Conservation (phyloP, 2,113 vertebrate species). For the Strix uralensis region DNA sequence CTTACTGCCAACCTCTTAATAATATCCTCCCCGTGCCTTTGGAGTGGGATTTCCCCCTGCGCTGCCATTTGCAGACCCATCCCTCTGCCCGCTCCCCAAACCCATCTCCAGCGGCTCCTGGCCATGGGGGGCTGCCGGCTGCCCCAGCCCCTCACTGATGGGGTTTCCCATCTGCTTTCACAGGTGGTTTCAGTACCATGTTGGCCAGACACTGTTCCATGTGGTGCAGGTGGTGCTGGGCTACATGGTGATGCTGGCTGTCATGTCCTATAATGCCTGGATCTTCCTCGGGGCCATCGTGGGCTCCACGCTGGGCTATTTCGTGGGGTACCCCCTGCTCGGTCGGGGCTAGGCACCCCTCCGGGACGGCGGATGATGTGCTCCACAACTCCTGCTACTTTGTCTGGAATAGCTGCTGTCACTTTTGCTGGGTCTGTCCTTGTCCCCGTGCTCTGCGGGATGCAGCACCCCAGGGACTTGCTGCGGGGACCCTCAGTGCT, state of each 20-base stretch:
- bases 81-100: background rate
- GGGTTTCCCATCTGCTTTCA: background rate
- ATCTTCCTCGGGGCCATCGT: constrained; percentile 87
- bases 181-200: constrained; percentile 79
- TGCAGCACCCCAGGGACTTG: background rate
- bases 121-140: fast-evolving
- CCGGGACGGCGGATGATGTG: background rate
- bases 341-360: constrained; percentile 28
- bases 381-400: background rate
- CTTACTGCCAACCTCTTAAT: background rate
- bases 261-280: constrained; percentile 97
- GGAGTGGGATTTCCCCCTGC: background rate
- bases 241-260: constrained; percentile 92
- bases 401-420: background rate
- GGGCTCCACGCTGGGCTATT: constrained; percentile 87
- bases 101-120: fast-evolving
- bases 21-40: fast-evolving
- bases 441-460: background rate
- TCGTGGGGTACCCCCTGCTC: constrained; percentile 84
- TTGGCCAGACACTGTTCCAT: constrained; percentile 81
- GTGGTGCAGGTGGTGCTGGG: constrained; percentile 87
- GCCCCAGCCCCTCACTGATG: background rate
- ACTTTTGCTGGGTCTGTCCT: background rate
- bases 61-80: background rate
- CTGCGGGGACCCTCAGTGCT: background rate